Percentiles rank a stretch among this genome's conserved stretches.
Conservation (phyloP, 2,113 vertebrate genomes). For the Chaetorhynchus papuensis region DNA sequence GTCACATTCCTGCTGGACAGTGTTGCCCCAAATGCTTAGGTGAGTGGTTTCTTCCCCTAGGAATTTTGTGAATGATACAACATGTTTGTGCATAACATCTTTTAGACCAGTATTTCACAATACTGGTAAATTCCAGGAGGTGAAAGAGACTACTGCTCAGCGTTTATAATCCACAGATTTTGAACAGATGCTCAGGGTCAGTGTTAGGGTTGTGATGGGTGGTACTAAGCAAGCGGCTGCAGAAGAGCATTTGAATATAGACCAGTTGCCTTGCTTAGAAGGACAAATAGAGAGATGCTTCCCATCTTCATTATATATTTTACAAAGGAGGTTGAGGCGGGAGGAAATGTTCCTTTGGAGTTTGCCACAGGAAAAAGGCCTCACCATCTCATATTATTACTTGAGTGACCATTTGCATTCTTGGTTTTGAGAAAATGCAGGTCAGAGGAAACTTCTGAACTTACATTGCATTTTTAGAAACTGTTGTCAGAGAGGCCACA, state of each 20-base stretch:
- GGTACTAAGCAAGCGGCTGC: background rate
- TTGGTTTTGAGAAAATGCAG: background rate
- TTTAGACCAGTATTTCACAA: background rate
- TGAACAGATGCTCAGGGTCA: background rate
- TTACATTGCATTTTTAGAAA: background rate
- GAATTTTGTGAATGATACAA: background rate
- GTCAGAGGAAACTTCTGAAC: background rate
- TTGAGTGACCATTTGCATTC: background rate
- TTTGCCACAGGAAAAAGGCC: background rate
- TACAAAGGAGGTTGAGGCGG: background rate
- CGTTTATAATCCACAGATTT: background rate
- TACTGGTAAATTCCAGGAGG: background rate
- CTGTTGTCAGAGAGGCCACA: background rate
- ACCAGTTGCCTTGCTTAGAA: background rate
- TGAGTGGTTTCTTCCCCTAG: constrained; percentile 58
- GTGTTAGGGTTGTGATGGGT: background rate
- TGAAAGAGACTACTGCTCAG: background rate
- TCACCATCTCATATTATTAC: background rate
- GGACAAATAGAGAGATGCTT: background rate
- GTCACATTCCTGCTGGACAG: constrained; percentile 84
- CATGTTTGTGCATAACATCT: background rate
- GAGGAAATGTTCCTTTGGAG: background rate
- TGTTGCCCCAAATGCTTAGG: constrained; percentile 94
- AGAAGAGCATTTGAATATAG: background rate
- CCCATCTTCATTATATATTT: background rate